Base-by-base conservation (phyloP, 1,140 invertebrate species). In the Scaptomyza graminum region DNA sequence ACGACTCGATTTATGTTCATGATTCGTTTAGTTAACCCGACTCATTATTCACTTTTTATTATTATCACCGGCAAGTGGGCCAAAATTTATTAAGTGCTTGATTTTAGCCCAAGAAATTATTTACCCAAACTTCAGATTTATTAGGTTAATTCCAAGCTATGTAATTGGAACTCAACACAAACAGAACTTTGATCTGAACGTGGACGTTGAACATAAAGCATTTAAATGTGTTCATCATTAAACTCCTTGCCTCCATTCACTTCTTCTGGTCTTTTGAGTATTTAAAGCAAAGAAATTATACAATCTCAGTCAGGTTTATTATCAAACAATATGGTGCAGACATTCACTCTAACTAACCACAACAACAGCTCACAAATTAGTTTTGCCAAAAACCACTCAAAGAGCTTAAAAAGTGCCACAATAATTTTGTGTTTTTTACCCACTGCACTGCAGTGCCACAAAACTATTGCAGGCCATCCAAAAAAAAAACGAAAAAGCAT, bases 371-470 rank as follows among this genome's bases (percentile, higher is more conserved):
- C 43, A 12, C 37, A 41, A 41, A 56, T 50, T 51, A 55, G 50
- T 55, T 56, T 41, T n/a, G 37, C 13, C 16, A 31, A 12, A 69
- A 61, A 46, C 34, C 37, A 41, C 44, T 49, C 43, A 55, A 69
- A n/a, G 34, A 69, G 67, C 34, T 64, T 41, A 43, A 56, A 62
- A 56, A 28, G 13, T 56, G 51, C 51, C 67, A 46, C 44, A 70
- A 57, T 70, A 55, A 57, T 65, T 65, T 56, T n/a, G 46, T 43
- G 61, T 70, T 65, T 57, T 22, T 70, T 70, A 65, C 52, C 52
- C 67, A 65, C 52, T 70, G 52, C 44, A 37, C 9, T 31, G 8
- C 31, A 34, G 31, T 34, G 43, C 46, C 34, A 16, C 13, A 65
- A 18, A 65, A 46, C 54, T 31, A 47, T 31, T 15, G n/a, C 28